Conservation (phyloP, 53 echinoderm and acorn worm species). For the Astropecten irregularis region DNA sequence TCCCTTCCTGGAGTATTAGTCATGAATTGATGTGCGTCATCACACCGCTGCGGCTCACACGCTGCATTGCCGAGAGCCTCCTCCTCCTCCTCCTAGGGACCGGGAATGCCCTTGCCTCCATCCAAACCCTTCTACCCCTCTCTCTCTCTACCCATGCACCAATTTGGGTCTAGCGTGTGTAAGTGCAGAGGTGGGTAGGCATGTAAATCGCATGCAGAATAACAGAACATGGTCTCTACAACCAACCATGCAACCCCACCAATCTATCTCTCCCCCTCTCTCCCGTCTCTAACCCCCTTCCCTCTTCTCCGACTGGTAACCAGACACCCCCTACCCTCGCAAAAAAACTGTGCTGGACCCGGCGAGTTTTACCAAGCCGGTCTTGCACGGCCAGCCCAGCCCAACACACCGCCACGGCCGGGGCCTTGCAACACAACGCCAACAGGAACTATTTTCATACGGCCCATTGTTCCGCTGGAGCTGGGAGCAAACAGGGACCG, state of each 20-base stretch:
- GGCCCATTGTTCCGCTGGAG: constrained; percentile 34
- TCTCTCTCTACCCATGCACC: too few relatives aligned
- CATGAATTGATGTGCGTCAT: constrained; percentile 44
- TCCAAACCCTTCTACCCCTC: too few relatives aligned
- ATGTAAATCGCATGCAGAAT: too few relatives aligned
- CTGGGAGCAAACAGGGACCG: constrained; percentile 44
- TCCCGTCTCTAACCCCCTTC: background rate
- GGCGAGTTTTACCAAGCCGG: constrained; percentile 3
- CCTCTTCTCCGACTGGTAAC: constrained; percentile 30
- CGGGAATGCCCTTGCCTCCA: too few relatives aligned
- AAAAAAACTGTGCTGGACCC: constrained; percentile 17
- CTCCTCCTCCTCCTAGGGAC: too few relatives aligned
- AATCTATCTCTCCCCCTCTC: background rate
- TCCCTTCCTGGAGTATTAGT: constrained; percentile 31
- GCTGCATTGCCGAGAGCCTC: too few relatives aligned
- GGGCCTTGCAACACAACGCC: constrained; percentile 38
- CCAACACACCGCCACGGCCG: constrained; percentile 1
- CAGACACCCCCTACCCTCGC: constrained; percentile 15
- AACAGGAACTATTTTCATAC: constrained; percentile 55
- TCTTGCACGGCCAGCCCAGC: background rate
- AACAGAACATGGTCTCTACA: too few relatives aligned
- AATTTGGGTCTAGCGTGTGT: too few relatives aligned
- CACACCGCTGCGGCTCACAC: background rate
- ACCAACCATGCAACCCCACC: too few relatives aligned
- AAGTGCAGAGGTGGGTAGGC: too few relatives aligned